These are phyloP conservation scores for Diacarnus erythraeanus DNA, from an alignment of 37 sponge, comb jelly and placozoan species.

Conservation along the genomic window DNA sequence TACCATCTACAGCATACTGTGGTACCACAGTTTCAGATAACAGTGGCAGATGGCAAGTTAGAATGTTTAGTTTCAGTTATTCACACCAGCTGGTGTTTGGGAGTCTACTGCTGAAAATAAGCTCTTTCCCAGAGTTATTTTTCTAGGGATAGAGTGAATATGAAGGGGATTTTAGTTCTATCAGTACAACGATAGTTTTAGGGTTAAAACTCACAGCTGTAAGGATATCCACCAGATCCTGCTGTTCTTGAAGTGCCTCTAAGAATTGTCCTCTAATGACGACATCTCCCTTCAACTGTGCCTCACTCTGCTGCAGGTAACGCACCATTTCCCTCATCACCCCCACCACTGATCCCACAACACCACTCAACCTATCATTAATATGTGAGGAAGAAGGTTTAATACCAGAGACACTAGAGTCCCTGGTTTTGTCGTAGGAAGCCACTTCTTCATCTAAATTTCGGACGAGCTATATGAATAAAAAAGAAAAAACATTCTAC, in stretches of 20 bases:
- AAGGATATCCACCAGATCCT: slow-evolving; percentile 67
- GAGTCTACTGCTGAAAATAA: too few species aligned
- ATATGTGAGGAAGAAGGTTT: not conserved
- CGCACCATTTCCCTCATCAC: slow-evolving; percentile 30
- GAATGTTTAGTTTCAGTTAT: too few species aligned
- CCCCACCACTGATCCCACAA: slow-evolving; percentile 39
- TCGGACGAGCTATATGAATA: slow-evolving; percentile 26
- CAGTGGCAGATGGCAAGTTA: too few species aligned
- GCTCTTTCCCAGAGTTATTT: too few species aligned
- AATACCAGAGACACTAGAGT: not conserved
- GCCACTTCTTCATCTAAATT: slow-evolving; percentile 40
- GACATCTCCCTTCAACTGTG: slow-evolving; percentile 57
- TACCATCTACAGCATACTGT: too few species aligned
- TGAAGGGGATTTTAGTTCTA: too few species aligned
- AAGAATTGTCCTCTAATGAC: slow-evolving; percentile 47
- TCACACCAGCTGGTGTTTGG: too few species aligned
- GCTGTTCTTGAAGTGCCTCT: slow-evolving; percentile 61
- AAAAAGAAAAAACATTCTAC: not conserved
- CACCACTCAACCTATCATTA: slow-evolving; percentile 12
- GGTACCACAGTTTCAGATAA: too few species aligned
- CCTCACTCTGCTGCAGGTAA: slow-evolving; percentile 62
- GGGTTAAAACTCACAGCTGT: slow-evolving; percentile 43
- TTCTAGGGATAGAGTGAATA: too few species aligned
- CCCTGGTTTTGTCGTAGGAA: slow-evolving; percentile 28
- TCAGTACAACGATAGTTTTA: too few species aligned